These are phyloP conservation scores for Hippoglossus hippoglossus DNA, from an alignment of 2,797 vertebrate species.

Conservation along the genomic window DNA sequence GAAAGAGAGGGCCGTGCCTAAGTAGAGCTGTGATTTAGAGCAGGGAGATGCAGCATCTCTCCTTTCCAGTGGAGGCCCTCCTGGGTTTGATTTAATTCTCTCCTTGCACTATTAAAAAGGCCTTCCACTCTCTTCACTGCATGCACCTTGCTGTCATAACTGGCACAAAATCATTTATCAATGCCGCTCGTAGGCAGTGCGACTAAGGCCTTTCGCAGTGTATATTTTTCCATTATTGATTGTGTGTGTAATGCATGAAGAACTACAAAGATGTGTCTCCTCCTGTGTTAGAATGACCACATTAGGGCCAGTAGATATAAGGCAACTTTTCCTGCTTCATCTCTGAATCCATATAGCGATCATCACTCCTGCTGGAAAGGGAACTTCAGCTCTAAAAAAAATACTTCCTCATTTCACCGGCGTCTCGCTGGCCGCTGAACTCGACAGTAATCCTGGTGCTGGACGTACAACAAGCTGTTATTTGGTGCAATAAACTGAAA, in stretches of 20 bases:
- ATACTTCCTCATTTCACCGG: conserved; percentile 49
- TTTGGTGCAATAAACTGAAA: conserved; percentile 82
- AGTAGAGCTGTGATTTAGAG: conserved; percentile 83
- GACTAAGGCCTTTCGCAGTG: conserved; percentile 75
- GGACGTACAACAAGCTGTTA: conserved; percentile 67
- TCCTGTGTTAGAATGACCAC: conserved; percentile 77
- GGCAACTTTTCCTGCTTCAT: conserved; percentile 59
- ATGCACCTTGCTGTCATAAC: conserved; percentile 86
- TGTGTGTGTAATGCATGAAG: conserved; percentile 79
- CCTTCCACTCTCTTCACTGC: conserved; percentile 81
- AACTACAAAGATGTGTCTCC: conserved; percentile 76
- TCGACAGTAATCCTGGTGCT: conserved; percentile 50
- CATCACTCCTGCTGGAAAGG: conserved; percentile 52
- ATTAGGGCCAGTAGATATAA: conserved; percentile 68
- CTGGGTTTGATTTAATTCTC: conserved; percentile 86
- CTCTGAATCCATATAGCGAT: conserved; percentile 52
- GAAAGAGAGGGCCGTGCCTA: conserved; percentile 75
- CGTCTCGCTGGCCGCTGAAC: conserved; percentile 41
- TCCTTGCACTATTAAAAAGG: conserved; percentile 85
- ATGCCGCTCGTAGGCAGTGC: conserved; percentile 74
- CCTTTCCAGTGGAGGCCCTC: conserved; percentile 80
- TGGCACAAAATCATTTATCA: conserved; percentile 89
- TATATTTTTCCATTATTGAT: conserved; percentile 86
- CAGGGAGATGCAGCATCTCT: conserved; percentile 78
- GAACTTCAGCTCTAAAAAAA: conserved; percentile 48